phyloP scores from a whole-genome alignment of 2,113 vertebrate genomes.

The Sula dactylatra region DNA sequence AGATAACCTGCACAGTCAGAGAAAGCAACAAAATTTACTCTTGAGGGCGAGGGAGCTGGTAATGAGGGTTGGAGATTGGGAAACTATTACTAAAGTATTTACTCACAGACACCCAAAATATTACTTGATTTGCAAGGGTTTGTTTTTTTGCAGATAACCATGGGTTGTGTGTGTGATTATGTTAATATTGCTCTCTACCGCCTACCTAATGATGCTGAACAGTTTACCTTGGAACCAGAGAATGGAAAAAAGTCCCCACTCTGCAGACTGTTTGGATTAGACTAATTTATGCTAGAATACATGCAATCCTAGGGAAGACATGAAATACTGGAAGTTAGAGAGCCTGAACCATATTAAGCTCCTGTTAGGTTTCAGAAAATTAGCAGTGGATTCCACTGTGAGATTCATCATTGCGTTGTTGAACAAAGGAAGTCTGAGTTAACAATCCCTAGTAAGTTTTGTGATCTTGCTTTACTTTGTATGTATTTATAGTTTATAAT shows the following conservation, averaged over 20 bases:
- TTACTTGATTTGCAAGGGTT: neutral
- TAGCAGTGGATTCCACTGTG: neutral
- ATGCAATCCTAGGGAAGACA: neutral
- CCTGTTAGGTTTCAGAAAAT: neutral
- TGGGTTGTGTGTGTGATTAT: neutral
- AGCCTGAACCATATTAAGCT: neutral
- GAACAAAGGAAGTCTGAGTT: neutral
- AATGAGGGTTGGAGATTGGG: neutral
- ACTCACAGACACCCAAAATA: neutral
- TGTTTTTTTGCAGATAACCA: neutral
- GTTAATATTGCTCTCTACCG: neutral
- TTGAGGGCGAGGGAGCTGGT: neutral
- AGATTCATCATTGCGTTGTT: neutral
- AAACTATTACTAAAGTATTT: neutral
- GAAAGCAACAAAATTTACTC: rapidly evolving
- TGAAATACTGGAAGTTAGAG: neutral
- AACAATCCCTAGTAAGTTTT: neutral
- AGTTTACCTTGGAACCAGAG: neutral
- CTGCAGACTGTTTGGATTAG: neutral
- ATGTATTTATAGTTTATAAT: neutral
- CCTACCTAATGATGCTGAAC: neutral
- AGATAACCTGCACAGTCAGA: neutral
- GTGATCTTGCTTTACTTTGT: neutral
- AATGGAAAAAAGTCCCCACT: neutral
- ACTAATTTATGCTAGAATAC: neutral